phyloP scores from a whole-genome alignment of 2,888 invertebrate species.

The Rosalia funebris region DNA sequence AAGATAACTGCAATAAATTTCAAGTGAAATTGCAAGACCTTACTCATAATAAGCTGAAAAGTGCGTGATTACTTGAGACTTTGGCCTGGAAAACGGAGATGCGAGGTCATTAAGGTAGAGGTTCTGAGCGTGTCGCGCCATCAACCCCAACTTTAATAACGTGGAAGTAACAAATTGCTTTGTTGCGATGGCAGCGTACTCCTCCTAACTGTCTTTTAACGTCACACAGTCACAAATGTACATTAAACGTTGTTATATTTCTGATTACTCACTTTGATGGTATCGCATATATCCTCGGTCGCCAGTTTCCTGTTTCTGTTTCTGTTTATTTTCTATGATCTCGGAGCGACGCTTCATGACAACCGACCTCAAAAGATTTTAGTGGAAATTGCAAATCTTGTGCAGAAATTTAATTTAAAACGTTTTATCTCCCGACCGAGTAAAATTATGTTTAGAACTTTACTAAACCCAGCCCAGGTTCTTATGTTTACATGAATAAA shows the following conservation, averaged over 20 bases:
- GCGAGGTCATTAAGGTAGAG: constrained; percentile 46
- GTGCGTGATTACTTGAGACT: constrained; percentile 46
- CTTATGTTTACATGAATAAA: no score
- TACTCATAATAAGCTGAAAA: constrained; percentile 46
- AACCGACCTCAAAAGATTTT: no score
- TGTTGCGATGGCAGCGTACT: constrained; percentile 42
- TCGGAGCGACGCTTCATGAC: background rate
- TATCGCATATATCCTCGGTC: background rate
- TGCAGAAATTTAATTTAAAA: no score
- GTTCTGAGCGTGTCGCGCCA: constrained; percentile 45
- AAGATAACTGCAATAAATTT: constrained; percentile 34
- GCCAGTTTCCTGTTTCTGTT: constrained; percentile 9
- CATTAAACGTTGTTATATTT: constrained; percentile 23
- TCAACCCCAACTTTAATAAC: constrained; percentile 52
- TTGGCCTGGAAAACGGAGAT: constrained; percentile 41
- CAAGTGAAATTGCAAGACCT: constrained; percentile 38
- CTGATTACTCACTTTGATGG: constrained; percentile 4
- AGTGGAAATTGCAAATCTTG: no score
- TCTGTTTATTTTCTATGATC: background rate
- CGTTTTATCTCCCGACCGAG: no score
- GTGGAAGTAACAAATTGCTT: constrained; percentile 53
- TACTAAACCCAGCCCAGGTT: no score
- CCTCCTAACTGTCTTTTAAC: constrained; percentile 30
- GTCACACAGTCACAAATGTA: constrained; percentile 30
- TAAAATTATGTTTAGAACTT: no score